Base-by-base conservation (phyloP, 2,113 vertebrate genomes). In the Neolamprologus cancellatus region DNA sequence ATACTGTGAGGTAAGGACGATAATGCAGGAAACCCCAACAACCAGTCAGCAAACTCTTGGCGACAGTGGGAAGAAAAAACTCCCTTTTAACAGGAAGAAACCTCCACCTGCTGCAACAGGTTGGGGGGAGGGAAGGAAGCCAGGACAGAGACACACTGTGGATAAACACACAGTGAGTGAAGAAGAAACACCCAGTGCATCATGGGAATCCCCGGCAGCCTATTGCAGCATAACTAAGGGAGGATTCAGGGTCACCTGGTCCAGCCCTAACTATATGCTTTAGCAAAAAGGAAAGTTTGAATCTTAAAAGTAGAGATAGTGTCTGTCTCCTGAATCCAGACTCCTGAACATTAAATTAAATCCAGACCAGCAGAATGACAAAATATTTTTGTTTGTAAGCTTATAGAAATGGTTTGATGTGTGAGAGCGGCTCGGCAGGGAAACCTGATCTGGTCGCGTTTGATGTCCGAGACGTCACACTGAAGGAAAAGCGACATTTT, bases 331-430 rank as follows among this genome's bases (percentile, higher is more conserved):
- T n/a, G 17, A 36, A 3, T 64, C 59, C 59, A n/a, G 3, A 36
- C 59, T 64, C 78, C 39, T 82, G 25, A 89, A 89, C 41, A 59
- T 23, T 85, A 48, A 87, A 90, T 80, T 64, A 64, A 80, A 61
- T 3, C 9, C 57, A 61, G 28, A 32, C 3, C 2, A 12, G 57
- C 1, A 0, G 57, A 32, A 59, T 4, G 48, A 55, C 23, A 55
- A 80, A 81, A 57, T 79, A 71, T 71, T 46, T 53, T 17, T 17
- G 30, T 11, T 44, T 46, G 14, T 9, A 32, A 74, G 41, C 23
- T 46, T 9, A 8, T 23, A 9, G 41, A 46, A 46, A 44, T 74
- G 3, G 12, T 71, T 44, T 1, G 66, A 28, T 46, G 3, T 25
- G 36, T 69, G 13, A 44, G 7, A 20, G 57, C 0, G 10, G 32